Conservation (phyloP, 2,797 vertebrate genomes). For the Leptoclinus maculatus region DNA sequence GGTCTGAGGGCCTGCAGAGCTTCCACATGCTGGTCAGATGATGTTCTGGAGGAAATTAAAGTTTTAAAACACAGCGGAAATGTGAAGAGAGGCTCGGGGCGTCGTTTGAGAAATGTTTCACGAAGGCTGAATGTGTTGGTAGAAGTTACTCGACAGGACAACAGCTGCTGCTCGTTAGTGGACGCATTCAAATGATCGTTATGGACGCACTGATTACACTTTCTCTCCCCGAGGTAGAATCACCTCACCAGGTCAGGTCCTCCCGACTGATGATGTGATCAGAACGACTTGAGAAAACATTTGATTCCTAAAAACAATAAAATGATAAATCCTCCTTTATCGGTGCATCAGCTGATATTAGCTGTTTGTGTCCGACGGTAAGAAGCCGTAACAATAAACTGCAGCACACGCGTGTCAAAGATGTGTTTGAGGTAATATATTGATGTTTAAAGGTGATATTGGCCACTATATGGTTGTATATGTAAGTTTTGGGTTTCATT, state of each 20-base stretch:
- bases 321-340: background rate
- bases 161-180: too few species aligned
- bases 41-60: constrained; percentile 18
- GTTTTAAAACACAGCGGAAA: too few species aligned
- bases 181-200: background rate
- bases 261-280: background rate
- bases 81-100: background rate
- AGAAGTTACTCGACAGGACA: background rate
- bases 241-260: background rate
- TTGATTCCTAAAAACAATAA: background rate
- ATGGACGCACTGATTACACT: background rate
- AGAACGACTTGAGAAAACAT: background rate
- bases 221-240: background rate
- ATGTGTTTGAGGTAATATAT: too few species aligned
- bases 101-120: background rate
- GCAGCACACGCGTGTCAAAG: too few species aligned
- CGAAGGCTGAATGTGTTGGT: background rate
- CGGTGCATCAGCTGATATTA: background rate
- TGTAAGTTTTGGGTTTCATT: too few species aligned
- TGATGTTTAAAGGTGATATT: background rate
- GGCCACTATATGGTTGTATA: background rate
- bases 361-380: background rate
- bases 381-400: background rate
- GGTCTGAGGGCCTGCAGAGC: background rate
- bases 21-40: constrained; percentile 70